Base-by-base conservation (phyloP, 2,113 vertebrate species). In the Cygnus atratus region DNA sequence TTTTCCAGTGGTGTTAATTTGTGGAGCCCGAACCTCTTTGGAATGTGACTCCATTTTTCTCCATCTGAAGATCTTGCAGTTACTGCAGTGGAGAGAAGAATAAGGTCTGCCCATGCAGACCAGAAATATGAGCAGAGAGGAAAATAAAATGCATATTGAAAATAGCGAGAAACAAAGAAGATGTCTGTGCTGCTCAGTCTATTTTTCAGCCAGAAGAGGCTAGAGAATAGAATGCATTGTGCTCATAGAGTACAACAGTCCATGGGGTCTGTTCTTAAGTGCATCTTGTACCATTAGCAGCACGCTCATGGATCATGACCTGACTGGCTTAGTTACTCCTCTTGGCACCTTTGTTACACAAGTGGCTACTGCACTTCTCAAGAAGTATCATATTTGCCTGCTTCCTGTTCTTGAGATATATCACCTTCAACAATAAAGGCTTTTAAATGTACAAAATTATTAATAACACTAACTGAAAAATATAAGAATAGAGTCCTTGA, bases 41-140 rank as follows among this genome's bases (percentile, higher is more conserved):
- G 46, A 87, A 52, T 6, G 12, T 24, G 3, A 3, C 5, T 48
- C 6, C 3, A 9, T 72, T 95, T 75, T n/a, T 81, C 44, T 52
- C 9, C 52, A 44, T 35, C 2, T 55, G 35, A 50, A 71, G 14
- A 33, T 10, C 18, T 76, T 59, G 65, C 35, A 62, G 44, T 39
- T 55, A 26, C 4, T 39, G 22, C 33, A 6, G 11, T 41, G 24
- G 15, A 35, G 3, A 50, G 15, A 86, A 73, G 6, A 65, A 19
- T 35, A 43, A 0, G 1, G 70, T 29, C 6, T 11, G 5, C 14
- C 8, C 58, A 14, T 26, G 46, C 4, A 61, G 24, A 77, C 4
- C 2, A 3, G 8, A 84, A 63, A 50, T 39, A 62, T 3, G 39
- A 78, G 4, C 12, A 35, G 11, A 10, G 7, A 89, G 43, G 81